Evolutionary conservation across 30 jellyfish, hydroid and myxozoan genomes (phyloP).

Genomic region (Mastigias papua): DNA sequence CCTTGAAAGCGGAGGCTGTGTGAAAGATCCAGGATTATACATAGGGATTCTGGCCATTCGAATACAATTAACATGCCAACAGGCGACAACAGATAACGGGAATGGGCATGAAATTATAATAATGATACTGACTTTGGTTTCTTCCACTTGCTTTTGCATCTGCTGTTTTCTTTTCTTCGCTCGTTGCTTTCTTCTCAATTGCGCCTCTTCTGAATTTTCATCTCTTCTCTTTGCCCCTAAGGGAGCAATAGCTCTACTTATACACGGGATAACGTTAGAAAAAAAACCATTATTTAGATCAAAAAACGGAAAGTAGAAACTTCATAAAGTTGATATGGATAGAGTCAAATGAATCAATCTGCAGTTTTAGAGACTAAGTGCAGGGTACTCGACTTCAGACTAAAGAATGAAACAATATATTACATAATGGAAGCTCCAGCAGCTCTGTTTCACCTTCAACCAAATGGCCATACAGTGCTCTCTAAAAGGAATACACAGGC

Average conservation of each 20-base stretch:
- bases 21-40: no score
- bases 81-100: neutral
- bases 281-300: neutral
- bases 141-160: conserved; percentile 93
- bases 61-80: no score
- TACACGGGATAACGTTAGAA: neutral
- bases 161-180: conserved; percentile 97
- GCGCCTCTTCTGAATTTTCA: conserved; percentile 91
- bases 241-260: neutral
- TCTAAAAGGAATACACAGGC: conserved; percentile 31
- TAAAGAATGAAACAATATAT: conserved; percentile 11
- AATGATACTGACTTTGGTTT: conserved; percentile 75
- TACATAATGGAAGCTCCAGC: conserved; percentile 92
- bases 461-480: conserved; percentile 93
- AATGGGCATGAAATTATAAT: neutral
- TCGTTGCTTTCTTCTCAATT: conserved; percentile 87
- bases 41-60: no score
- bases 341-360: no score
- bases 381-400: neutral
- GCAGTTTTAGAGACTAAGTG: no score
- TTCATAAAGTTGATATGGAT: no score
- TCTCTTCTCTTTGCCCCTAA: conserved; percentile 84
- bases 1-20: no score
- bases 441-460: conserved; percentile 93
- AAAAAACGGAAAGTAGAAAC: no score